Evolutionary conservation across 2,888 invertebrate genomes (phyloP).

Genomic region (Carcina quercana): DNA sequence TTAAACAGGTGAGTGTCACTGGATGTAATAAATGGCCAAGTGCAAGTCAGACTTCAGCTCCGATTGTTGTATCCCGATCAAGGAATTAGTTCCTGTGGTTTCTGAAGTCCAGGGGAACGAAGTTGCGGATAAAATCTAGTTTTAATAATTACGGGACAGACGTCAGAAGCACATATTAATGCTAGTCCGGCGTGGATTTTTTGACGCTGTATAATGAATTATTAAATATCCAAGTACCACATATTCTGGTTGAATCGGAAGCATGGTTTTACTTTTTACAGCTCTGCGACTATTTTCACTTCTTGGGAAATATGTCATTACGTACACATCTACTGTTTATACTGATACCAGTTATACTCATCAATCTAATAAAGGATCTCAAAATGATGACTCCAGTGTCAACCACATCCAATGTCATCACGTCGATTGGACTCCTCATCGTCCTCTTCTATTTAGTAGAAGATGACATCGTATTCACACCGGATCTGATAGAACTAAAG

Average conservation of each 20-base stretch:
- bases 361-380: constrained; percentile 81
- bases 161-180: too few relatives aligned
- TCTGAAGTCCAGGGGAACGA: too few relatives aligned
- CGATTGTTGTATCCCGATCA: too few relatives aligned
- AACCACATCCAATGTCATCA: constrained; percentile 83
- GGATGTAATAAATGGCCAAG: too few relatives aligned
- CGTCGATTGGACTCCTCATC: constrained; percentile 81
- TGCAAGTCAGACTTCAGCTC: too few relatives aligned
- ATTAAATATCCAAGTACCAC: too few relatives aligned
- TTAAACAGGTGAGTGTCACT: constrained; percentile 75
- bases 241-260: too few relatives aligned
- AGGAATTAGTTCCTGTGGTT: too few relatives aligned
- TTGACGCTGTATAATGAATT: too few relatives aligned
- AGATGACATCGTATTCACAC: constrained; percentile 70
- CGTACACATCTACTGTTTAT: constrained; percentile 74
- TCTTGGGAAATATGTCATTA: constrained; percentile 44
- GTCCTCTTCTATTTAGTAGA: constrained; percentile 82
- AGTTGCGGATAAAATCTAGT: too few relatives aligned
- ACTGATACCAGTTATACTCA: constrained; percentile 74
- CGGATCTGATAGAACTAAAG: constrained; percentile 62
- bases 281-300: constrained; percentile 60
- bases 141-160: too few relatives aligned
- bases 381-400: constrained; percentile 87
- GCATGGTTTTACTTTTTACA: constrained; percentile 32
- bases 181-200: too few relatives aligned